Evolutionary conservation across 2,113 vertebrate genomes (phyloP).

Genomic region (Sinocyclocheilus rhinocerous): DNA sequence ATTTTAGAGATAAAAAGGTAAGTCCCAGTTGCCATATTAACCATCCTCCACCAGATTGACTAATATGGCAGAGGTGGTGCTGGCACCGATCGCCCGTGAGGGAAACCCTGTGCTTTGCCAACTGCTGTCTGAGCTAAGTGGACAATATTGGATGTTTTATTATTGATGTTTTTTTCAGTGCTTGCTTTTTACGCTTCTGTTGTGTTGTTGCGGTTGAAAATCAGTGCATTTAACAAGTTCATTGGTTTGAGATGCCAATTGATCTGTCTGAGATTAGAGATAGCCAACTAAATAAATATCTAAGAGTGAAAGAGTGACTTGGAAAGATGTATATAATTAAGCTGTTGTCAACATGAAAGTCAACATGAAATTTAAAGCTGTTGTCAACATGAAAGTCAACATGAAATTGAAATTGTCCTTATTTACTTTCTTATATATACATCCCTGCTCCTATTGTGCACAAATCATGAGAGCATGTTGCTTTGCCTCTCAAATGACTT

Average conservation of each 20-base stretch:
- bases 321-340: neutral
- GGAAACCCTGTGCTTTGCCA: constrained; percentile 32
- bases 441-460: neutral
- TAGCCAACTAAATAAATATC: constrained; percentile 15
- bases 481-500: neutral
- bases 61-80: neutral
- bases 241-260: constrained; percentile 28
- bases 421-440: neutral
- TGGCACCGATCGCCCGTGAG: constrained; percentile 11
- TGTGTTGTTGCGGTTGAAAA: constrained; percentile 47
- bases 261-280: constrained; percentile 38
- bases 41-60: neutral
- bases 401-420: neutral
- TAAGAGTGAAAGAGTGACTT: neutral
- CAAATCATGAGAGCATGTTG: neutral
- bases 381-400: neutral
- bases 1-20: neutral
- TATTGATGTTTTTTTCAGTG: constrained; percentile 57
- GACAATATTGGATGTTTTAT: constrained; percentile 47
- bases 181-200: constrained; percentile 48
- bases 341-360: neutral
- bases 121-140: constrained; percentile 50
- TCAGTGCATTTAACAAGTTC: constrained; percentile 40
- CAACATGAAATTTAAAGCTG: neutral
- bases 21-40: constrained; percentile 11